Base-by-base conservation (phyloP, 2,113 vertebrate genomes). In the Mormoops blainvillei region DNA sequence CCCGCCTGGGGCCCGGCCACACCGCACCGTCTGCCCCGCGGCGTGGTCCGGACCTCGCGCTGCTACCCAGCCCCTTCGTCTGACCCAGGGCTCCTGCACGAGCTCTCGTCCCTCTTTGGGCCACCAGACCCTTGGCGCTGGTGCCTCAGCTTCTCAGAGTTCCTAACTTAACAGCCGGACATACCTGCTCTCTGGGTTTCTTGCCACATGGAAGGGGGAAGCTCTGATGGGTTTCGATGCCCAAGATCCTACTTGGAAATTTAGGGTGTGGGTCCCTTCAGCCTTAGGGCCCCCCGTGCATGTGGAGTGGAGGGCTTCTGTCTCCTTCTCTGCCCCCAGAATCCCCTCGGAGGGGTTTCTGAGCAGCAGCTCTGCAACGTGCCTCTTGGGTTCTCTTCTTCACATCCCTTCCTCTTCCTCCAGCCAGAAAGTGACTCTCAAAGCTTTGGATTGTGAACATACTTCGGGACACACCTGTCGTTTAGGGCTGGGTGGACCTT, bases 401-500 rank as follows among this genome's bases (percentile, higher is more conserved):
- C 11, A 0, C 5, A 14, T 41, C 45, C 24, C 0, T 85, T 28
- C 56, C 65, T 61, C 7, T 50, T 86, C 20, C 45, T 80, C 14
- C 15, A 18, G 22, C 22, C 0, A 26, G 58, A 26, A 22, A 58
- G 4, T 12, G 58, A 10, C 12, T 5, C 50, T 58, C 28, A 18
- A 7, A 10, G 50, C 48, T 10, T 9, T 14, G 54, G 11, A 14
- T 2, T 15, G 7, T 33, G 19, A 8, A 5, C 1, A 0, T 0
- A 2, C 12, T 58, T 24, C 78, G 7, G 24, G 56, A 26, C 24
- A 10, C 56, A 22, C 26, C 22, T 58, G 24, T n/a, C n/a, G 24
- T 58, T 8, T 58, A 24, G 56, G 56, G 54, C 54, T 56, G 54
- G 54, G 56, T 24, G 20, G 74, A 19, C 15, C 22, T 74, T 4